Evolutionary conservation across 2,888 invertebrate species (phyloP), one percentile per base, ranked within the genome.

Genomic region (Cryptus viduatorius): DNA sequence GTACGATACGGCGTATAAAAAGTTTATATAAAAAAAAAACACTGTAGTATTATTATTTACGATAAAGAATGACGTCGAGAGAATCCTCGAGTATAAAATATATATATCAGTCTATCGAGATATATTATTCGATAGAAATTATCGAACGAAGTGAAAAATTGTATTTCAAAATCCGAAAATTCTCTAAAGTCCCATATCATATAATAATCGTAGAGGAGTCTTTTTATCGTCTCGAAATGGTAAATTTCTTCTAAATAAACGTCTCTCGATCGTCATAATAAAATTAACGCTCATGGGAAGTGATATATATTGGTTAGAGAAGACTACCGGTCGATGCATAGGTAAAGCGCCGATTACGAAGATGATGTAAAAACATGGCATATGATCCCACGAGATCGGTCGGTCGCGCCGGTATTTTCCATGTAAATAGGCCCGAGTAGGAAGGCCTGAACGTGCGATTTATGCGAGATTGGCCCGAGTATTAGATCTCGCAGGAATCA

Each of bases 1-100:
- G 90, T 90, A 90, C 87, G 87, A 91, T 90, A 91, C 87, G 87
- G 86, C 83, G 71, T 80, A 88, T 86, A 88, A 86, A 89, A 89
- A 80, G 88, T 88, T 86, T 50, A 50, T 16, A 19, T 88, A 89
- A 87, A 24, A 24, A 88, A 88, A 89, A 92, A 90, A 90, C 87
- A 92, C 89, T 89, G 84, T 89, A 87, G 83, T 86, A 87, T 86
- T 81, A 87, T 88, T 88, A 77, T 76, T 86, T 81, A 76, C 79
- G 79, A 85, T 12, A 82, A 83, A 76, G 64, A 84, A 73, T 69
- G 75, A 56, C 29, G 61, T 64, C 67, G 75, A 81, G 73, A 68
- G 61, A 79, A 79, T 68, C 64, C 59, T 81, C 81, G 67, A 80
- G 75, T 75, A 46, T 56, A 61, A 75, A 72, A 59, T 59, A 67